These are phyloP conservation scores for Lamprotornis superbus DNA, from an alignment of 2,113 vertebrate genomes.

Conservation along the genomic window DNA sequence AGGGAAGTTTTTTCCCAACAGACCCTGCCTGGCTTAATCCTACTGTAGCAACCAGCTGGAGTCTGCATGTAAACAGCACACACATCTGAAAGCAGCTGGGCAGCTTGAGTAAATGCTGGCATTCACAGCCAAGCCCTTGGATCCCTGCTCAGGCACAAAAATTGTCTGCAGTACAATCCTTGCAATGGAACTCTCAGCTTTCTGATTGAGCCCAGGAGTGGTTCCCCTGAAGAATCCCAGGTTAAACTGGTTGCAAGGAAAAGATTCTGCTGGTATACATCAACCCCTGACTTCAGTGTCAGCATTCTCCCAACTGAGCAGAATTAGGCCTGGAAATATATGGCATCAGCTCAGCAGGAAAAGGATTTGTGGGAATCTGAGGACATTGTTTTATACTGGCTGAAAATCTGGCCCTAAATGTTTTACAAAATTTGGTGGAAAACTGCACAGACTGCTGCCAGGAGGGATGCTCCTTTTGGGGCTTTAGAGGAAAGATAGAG, in stretches of 20 bases:
- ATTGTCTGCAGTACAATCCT: neutral
- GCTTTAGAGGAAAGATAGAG: neutral
- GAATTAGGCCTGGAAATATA: neutral
- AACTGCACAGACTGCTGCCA: neutral
- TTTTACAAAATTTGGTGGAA: neutral
- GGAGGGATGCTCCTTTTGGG: neutral
- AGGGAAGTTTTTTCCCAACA: neutral
- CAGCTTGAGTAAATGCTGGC: slow-evolving; percentile 1
- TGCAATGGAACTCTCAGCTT: neutral
- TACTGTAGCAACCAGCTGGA: slow-evolving; percentile 24
- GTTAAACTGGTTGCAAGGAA: neutral
- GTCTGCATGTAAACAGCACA: neutral
- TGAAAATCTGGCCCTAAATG: neutral
- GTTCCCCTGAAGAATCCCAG: neutral
- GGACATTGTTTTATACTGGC: neutral
- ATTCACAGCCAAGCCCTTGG: neutral
- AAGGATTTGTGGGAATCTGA: neutral
- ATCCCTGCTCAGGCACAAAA: neutral
- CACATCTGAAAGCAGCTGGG: neutral
- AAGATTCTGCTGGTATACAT: neutral
- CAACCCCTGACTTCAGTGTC: neutral
- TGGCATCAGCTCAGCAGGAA: neutral
- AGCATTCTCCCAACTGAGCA: neutral
- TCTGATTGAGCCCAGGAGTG: neutral
- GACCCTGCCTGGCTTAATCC: neutral